Conservation (phyloP, 2,888 invertebrate genomes). For the Diabrotica balteata region DNA sequence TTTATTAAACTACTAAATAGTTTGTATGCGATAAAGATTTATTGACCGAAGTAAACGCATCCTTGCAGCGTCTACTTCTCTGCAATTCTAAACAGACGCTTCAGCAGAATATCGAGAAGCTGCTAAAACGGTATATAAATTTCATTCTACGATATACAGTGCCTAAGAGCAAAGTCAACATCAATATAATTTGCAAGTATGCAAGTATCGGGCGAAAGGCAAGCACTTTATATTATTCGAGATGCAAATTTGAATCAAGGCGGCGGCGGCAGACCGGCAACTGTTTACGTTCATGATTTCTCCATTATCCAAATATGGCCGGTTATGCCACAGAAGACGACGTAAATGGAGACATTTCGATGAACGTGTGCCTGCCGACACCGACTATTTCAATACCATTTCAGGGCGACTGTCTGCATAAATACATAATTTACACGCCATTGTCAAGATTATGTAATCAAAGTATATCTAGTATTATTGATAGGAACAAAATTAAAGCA, state of each 20-base stretch:
- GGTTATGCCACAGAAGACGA: slow-evolving; percentile 10
- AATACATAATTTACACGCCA: background rate
- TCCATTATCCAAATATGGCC: slow-evolving; percentile 19
- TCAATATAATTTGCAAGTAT: slow-evolving; percentile 12
- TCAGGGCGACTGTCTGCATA: slow-evolving; percentile 4
- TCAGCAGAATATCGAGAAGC: slow-evolving; percentile 8
- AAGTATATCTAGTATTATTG: too few relatives aligned
- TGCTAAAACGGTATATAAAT: slow-evolving; percentile 3
- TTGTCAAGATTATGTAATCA: slow-evolving; percentile 1
- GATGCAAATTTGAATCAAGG: slow-evolving; percentile 12
- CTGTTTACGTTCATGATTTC: slow-evolving; percentile 21
- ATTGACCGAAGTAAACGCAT: too few relatives aligned
- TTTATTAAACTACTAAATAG: too few relatives aligned
- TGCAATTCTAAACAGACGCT: background rate
- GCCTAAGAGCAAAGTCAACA: slow-evolving; percentile 2
- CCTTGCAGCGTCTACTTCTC: too few relatives aligned
- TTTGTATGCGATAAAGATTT: too few relatives aligned
- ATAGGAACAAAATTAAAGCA: too few relatives aligned
- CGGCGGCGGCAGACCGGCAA: background rate
- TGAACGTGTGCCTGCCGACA: background rate
- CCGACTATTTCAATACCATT: slow-evolving; percentile 8
- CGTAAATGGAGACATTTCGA: slow-evolving; percentile 26
- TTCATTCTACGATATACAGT: background rate
- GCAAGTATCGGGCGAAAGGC: slow-evolving; percentile 5
- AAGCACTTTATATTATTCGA: background rate